Evolutionary conservation across 2,888 invertebrate genomes (phyloP).

Genomic region (Galerucella nymphaeae): DNA sequence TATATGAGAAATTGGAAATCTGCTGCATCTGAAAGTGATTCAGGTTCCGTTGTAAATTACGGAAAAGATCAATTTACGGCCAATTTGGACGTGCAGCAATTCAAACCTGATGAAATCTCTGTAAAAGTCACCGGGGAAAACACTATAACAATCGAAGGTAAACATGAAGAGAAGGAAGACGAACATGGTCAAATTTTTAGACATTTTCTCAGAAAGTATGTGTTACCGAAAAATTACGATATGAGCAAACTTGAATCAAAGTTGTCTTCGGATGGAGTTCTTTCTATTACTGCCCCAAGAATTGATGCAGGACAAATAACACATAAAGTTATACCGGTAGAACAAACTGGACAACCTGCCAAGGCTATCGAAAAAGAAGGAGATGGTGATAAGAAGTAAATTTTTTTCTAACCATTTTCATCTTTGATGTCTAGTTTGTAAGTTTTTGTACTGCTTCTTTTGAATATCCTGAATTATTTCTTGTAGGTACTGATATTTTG

Average conservation of each 20-base stretch:
- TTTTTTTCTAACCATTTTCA: neutral
- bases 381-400: conserved; percentile 4
- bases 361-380: conserved; percentile 15
- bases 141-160: conserved; percentile 79
- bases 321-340: conserved; percentile 8
- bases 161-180: conserved; percentile 80
- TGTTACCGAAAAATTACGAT: conserved; percentile 79
- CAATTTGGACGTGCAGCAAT: conserved; percentile 80
- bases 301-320: conserved; percentile 8
- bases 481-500: no score
- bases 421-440: neutral
- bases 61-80: conserved; percentile 77
- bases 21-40: conserved; percentile 30
- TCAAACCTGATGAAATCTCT: conserved; percentile 80
- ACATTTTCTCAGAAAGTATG: conserved; percentile 80
- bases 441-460: neutral
- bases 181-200: conserved; percentile 80
- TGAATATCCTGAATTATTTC: no score
- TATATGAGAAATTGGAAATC: conserved; percentile 47
- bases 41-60: conserved; percentile 51
- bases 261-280: conserved; percentile 81
- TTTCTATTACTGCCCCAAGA: conserved; percentile 74
- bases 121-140: conserved; percentile 76
- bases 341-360: conserved; percentile 9
- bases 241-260: conserved; percentile 77